These are phyloP conservation scores for Eupithecia vulgata DNA, from an alignment of 2,888 invertebrate species.

Conservation along the genomic window DNA sequence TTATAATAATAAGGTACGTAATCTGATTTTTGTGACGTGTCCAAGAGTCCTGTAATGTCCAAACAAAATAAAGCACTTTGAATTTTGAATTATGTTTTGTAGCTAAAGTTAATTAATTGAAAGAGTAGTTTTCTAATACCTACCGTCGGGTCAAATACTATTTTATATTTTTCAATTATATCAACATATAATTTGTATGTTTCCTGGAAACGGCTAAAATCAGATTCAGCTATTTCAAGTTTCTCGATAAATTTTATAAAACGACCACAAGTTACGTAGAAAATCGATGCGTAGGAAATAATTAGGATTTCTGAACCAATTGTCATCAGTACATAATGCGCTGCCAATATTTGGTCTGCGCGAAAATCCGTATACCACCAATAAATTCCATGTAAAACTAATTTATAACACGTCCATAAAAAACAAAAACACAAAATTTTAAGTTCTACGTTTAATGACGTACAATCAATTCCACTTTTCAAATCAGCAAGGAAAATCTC, in stretches of 20 bases:
- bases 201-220: not conserved
- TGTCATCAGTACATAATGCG: not conserved
- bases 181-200: slow-evolving; percentile 25
- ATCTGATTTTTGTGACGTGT: too few species aligned
- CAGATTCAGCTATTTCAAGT: not conserved
- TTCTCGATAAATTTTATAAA: not conserved
- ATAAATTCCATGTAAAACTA: not conserved
- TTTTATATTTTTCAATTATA: slow-evolving; percentile 19
- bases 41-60: too few species aligned
- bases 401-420: not conserved
- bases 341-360: not conserved
- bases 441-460: slow-evolving; percentile 5
- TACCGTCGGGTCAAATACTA: not conserved
- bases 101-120: too few species aligned
- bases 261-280: slow-evolving; percentile 13
- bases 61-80: too few species aligned
- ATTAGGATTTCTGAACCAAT: not conserved
- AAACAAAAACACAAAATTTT: not conserved
- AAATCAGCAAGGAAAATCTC: slow-evolving; percentile 8
- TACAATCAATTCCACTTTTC: not conserved
- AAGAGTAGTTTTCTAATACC: not conserved
- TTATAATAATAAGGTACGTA: too few species aligned
- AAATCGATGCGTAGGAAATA: slow-evolving; percentile 17
- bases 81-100: too few species aligned
- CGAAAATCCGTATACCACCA: not conserved